Conservation (phyloP, 35 echinoderm and acorn worm species). For the Lytechinus variegatus region DNA sequence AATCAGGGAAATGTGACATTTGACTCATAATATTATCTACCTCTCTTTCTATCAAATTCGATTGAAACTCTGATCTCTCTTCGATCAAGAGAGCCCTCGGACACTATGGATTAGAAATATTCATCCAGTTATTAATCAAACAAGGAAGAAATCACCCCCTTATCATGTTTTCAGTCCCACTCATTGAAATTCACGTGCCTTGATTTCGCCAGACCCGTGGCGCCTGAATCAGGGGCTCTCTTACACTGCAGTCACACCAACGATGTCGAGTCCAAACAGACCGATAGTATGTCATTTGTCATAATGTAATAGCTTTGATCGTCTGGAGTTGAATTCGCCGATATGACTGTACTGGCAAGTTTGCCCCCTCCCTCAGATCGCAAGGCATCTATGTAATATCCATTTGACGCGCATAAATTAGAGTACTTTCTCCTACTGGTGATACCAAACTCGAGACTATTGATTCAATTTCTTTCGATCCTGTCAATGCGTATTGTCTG, state of each 20-base stretch:
- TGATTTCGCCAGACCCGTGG: not conserved
- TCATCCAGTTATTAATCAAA: conserved; percentile 3
- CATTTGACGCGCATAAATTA: no score
- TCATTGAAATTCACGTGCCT: not conserved
- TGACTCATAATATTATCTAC: not conserved
- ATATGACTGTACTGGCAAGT: no score
- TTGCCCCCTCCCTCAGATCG: no score
- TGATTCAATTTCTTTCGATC: no score
- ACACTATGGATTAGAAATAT: not conserved
- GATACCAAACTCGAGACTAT: no score
- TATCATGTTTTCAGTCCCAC: not conserved
- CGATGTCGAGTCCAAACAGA: not conserved
- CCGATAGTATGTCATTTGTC: not conserved
- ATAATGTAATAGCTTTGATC: not conserved
- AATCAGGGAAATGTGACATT: not conserved
- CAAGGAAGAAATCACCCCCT: not conserved
- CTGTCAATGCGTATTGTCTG: no score
- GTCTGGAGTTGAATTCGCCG: not conserved
- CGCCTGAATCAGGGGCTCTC: not conserved
- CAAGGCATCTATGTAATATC: no score
- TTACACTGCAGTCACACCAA: not conserved
- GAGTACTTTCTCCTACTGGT: no score
- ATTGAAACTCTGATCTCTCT: not conserved
- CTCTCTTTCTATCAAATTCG: not conserved
- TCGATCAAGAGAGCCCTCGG: not conserved